Evolutionary conservation across 2,888 invertebrate genomes (phyloP).

Genomic region (Allophyes oxyacanthae): DNA sequence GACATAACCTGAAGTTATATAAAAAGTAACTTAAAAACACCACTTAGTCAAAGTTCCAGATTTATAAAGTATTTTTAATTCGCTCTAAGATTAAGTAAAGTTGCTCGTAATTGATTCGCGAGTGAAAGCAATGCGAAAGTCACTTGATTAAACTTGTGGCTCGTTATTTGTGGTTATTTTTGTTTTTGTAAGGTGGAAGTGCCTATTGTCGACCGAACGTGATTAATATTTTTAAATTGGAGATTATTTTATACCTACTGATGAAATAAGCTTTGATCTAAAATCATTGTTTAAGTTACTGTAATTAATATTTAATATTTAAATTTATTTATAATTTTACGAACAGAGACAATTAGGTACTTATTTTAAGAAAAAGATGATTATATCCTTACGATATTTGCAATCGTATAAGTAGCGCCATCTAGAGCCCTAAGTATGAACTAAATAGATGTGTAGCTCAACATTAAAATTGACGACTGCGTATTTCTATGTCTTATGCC

Average conservation of each 20-base stretch:
- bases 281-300: no score
- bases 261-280: no score
- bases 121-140: constrained; percentile 68
- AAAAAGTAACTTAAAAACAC: constrained; percentile 34
- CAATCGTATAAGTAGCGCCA: constrained; percentile 4
- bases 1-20: constrained; percentile 20
- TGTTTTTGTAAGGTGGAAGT: constrained; percentile 27
- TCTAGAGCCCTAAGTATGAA: constrained; percentile 4
- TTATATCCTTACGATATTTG: no score
- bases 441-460: neutral
- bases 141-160: constrained; percentile 51
- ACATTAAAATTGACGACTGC: neutral
- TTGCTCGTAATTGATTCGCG: constrained; percentile 62
- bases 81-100: constrained; percentile 62
- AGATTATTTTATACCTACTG: no score
- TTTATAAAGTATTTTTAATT: constrained; percentile 35
- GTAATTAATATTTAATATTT: no score
- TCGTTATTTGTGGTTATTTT: constrained; percentile 44
- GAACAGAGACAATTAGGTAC: no score
- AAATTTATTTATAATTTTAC: no score
- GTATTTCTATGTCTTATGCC: constrained; percentile 6
- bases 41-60: constrained; percentile 33
- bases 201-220: constrained; percentile 12
- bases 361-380: no score
- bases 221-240: neutral